A percentile compares a stretch with the other conserved stretches of the same genome.
These are phyloP conservation scores for Lithophane socia DNA, from an alignment of 2,888 invertebrate genomes.

Conservation along the genomic window DNA sequence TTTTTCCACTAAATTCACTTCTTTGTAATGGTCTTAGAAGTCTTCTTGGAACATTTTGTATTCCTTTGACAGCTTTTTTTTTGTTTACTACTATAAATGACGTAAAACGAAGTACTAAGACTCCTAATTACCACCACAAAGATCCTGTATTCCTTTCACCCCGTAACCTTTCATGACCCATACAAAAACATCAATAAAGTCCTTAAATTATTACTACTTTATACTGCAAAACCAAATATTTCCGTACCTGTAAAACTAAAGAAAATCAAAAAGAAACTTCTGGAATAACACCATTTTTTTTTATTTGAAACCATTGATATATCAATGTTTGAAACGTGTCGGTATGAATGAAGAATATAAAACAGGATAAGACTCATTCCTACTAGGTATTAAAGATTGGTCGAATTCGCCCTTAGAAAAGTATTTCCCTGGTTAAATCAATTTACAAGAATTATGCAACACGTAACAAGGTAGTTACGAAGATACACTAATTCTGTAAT, in stretches of 20 bases:
- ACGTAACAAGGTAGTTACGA: background rate
- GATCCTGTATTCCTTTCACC: background rate
- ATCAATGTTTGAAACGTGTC: background rate
- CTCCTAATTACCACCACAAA: background rate
- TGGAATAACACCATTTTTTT: constrained; percentile 1
- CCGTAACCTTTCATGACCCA: background rate
- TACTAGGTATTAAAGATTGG: too few relatives aligned
- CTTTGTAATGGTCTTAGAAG: background rate
- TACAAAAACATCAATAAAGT: background rate
- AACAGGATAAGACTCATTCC: background rate
- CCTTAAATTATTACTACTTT: background rate
- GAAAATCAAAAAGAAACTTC: too few relatives aligned
- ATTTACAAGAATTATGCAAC: background rate
- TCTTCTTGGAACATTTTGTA: background rate
- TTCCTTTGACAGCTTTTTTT: background rate
- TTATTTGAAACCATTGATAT: too few relatives aligned
- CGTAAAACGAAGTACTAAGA: background rate
- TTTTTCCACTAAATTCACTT: background rate
- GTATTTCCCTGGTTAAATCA: background rate
- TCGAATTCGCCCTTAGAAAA: background rate
- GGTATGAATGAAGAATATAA: too few relatives aligned
- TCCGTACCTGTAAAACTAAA: background rate
- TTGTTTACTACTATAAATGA: background rate
- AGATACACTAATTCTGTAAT: background rate
- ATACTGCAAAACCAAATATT: background rate